phyloP scores from a whole-genome alignment of 2,888 invertebrate genomes.

The Melieria picta region DNA sequence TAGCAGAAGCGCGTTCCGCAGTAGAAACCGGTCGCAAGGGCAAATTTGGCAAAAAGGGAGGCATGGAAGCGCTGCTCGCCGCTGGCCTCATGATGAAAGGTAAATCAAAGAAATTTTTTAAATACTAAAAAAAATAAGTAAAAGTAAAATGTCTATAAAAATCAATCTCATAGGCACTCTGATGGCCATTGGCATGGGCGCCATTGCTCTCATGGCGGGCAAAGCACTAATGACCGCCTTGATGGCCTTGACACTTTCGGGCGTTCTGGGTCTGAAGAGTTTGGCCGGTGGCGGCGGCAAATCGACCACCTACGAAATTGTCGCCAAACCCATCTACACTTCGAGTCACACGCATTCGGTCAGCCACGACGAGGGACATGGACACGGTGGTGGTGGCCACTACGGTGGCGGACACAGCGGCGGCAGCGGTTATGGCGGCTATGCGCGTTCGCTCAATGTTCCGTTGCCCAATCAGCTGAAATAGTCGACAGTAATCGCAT shows the following conservation, averaged over 20 bases:
- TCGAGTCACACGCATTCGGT: constrained; percentile 72
- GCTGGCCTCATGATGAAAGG: constrained; percentile 75
- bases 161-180: constrained; percentile 71
- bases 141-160: background rate
- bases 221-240: constrained; percentile 85
- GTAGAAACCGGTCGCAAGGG: constrained; percentile 70
- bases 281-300: constrained; percentile 72
- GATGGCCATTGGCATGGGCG: constrained; percentile 79
- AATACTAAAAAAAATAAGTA: background rate
- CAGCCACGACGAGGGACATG: constrained; percentile 70
- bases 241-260: constrained; percentile 81
- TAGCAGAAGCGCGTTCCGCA: constrained; percentile 70
- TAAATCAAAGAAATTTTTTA: constrained; percentile 40
- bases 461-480: constrained; percentile 47
- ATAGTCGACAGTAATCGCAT: background rate
- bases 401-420: constrained; percentile 67
- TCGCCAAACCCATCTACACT: constrained; percentile 82
- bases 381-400: constrained; percentile 48
- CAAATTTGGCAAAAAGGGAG: constrained; percentile 69
- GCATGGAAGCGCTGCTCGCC: constrained; percentile 68
- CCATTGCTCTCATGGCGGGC: constrained; percentile 80
- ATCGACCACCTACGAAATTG: constrained; percentile 84
- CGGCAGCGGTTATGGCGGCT: constrained; percentile 69
- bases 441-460: constrained; percentile 60
- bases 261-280: constrained; percentile 80